A percentile compares a stretch with the other conserved stretches of the same genome.
These are phyloP conservation scores for Drosophila histrio DNA, from an alignment of 2,888 invertebrate species.

Conservation along the genomic window DNA sequence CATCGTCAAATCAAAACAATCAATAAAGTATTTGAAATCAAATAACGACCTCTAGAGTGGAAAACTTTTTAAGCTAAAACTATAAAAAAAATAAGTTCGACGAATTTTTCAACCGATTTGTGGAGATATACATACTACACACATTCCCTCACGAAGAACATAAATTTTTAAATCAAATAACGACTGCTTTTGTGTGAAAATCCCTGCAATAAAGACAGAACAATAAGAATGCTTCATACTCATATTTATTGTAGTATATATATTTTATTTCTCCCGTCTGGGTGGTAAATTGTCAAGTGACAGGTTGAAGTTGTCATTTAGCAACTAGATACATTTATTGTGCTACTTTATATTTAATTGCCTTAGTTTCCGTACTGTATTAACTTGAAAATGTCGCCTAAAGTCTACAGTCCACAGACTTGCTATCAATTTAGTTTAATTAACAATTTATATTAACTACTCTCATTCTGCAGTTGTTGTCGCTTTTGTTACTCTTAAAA, in stretches of 20 bases:
- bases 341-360: background rate
- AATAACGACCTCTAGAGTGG: too few species aligned
- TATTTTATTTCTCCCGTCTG: background rate
- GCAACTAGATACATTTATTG: background rate
- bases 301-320: background rate
- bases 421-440: background rate
- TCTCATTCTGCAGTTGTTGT: background rate
- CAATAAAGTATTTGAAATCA: too few species aligned
- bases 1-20: too few species aligned
- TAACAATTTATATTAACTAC: slow-evolving; percentile 4
- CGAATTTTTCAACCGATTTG: too few species aligned
- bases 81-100: too few species aligned
- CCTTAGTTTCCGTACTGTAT: background rate
- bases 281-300: background rate
- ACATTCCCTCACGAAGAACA: too few species aligned
- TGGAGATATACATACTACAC: too few species aligned
- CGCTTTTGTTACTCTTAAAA: background rate
- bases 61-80: too few species aligned
- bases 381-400: background rate
- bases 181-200: background rate
- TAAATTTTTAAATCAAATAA: too few species aligned
- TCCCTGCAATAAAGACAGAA: too few species aligned
- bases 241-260: too few species aligned
- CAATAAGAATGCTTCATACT: background rate
- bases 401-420: background rate